These are phyloP conservation scores for Melikaiella ostensackeni DNA, from an alignment of 2,888 invertebrate genomes.

Conservation along the genomic window DNA sequence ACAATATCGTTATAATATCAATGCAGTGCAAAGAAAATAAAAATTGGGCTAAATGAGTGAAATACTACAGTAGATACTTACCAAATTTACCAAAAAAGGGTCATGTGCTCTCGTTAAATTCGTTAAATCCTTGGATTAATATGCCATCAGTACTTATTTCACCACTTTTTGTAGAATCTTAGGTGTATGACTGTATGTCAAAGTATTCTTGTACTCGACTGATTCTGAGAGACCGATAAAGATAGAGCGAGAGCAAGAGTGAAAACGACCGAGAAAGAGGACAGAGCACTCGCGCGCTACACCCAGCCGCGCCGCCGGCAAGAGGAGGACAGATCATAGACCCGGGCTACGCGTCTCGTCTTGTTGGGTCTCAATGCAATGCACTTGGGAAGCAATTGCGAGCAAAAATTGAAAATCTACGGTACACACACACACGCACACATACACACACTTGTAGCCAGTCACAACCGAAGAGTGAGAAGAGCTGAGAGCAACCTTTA, in stretches of 20 bases:
- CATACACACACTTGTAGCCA: background rate
- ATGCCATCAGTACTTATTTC: background rate
- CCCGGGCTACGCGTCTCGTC: conserved; percentile 3
- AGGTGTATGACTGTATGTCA: conserved; percentile 7
- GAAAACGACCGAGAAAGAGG: background rate
- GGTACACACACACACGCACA: no score
- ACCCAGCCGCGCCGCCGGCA: conserved; percentile 12
- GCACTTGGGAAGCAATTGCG: background rate
- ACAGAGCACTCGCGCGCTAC: conserved; percentile 11
- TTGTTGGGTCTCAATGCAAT: background rate
- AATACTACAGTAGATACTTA: background rate
- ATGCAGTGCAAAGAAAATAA: background rate
- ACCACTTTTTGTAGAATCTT: background rate
- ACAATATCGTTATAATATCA: background rate
- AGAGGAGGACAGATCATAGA: conserved; percentile 13
- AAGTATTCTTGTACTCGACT: background rate
- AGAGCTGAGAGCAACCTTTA: background rate
- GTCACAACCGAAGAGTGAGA: background rate
- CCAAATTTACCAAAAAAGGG: background rate
- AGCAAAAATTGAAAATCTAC: background rate
- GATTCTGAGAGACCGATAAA: background rate
- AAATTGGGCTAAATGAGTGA: background rate
- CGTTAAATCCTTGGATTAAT: conserved; percentile 5
- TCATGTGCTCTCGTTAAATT: background rate
- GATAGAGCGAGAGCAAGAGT: no score